A percentile compares a stretch with the other conserved stretches of the same genome.
Evolutionary conservation across 2,797 vertebrate genomes (phyloP).

Genomic region (Phyllotis vaccarum): DNA sequence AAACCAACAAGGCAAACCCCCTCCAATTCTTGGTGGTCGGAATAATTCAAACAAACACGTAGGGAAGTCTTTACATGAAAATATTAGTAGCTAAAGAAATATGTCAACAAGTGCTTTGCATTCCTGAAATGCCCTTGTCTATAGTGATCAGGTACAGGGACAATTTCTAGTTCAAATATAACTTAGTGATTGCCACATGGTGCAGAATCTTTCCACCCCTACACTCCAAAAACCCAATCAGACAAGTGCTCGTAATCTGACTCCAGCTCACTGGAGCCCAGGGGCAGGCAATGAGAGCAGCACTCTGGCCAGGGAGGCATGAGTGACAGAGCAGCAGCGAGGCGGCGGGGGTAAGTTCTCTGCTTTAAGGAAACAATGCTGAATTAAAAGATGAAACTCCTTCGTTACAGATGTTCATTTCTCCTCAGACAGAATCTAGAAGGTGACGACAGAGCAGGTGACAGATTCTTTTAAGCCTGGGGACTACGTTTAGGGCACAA

Average conservation of each 20-base stretch:
- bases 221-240: conserved; percentile 84
- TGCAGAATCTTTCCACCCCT: conserved; percentile 82
- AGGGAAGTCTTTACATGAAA: background rate
- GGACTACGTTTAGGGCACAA: background rate
- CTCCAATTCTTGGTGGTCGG: background rate
- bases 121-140: conserved; percentile 70
- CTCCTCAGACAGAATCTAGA: background rate
- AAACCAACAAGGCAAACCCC: conserved; percentile 1
- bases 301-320: conserved; percentile 86
- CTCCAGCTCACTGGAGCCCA: conserved; percentile 72
- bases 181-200: conserved; percentile 78
- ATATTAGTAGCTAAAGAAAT: conserved; percentile 48
- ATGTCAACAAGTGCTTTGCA: background rate
- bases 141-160: conserved; percentile 71
- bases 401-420: background rate
- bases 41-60: conserved; percentile 7
- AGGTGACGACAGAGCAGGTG: background rate
- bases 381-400: background rate
- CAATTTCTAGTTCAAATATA: conserved; percentile 82
- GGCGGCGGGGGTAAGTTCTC: conserved; percentile 87
- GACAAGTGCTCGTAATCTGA: conserved; percentile 85
- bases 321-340: conserved; percentile 87
- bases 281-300: conserved; percentile 70
- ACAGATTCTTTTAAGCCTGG: conserved; percentile 13
- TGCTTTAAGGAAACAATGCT: conserved; percentile 53